Percentiles rank a stretch among this genome's conserved stretches.
phyloP scores from a whole-genome alignment of 2,888 invertebrate genomes.

The Drosophila austrosaltans region DNA sequence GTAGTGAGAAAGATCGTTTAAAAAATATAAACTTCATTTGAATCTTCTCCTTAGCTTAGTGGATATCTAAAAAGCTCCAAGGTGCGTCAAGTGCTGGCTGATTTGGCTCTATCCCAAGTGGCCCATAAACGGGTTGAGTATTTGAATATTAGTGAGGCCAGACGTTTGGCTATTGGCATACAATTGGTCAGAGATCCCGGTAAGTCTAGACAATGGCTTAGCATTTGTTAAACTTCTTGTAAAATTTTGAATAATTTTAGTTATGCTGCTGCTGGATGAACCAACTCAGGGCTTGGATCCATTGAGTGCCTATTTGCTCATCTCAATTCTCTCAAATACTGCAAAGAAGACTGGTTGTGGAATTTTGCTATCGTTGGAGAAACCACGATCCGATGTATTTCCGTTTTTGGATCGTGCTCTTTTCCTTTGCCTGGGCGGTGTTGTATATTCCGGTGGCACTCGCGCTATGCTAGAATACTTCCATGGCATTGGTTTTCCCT shows the following conservation, averaged over 20 bases:
- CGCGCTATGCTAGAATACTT: conserved; percentile 97
- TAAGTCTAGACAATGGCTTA: conserved; percentile 76
- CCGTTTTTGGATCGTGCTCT: conserved; percentile 96
- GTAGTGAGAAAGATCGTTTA: conserved; percentile 21
- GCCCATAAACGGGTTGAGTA: conserved; percentile 92
- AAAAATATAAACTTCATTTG: neutral
- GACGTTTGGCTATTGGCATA: conserved; percentile 94
- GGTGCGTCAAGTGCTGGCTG: conserved; percentile 96
- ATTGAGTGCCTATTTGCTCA: conserved; percentile 95
- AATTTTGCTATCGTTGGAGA: conserved; percentile 95
- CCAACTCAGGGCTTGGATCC: conserved; percentile 98
- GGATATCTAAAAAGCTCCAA: conserved; percentile 91
- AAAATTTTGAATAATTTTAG: conserved; percentile 82
- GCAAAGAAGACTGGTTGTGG: conserved; percentile 96
- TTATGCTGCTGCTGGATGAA: conserved; percentile 94
- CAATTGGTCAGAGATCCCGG: conserved; percentile 97
- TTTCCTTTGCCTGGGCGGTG: conserved; percentile 94
- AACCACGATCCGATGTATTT: conserved; percentile 96
- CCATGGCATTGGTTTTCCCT: conserved; percentile 97
- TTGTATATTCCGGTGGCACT: conserved; percentile 96
- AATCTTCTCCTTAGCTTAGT: conserved; percentile 85
- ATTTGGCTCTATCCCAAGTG: conserved; percentile 96
- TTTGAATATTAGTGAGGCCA: conserved; percentile 94
- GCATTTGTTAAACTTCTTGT: neutral
- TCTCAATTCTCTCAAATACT: conserved; percentile 95